Evolutionary conservation across 2,113 vertebrate genomes (phyloP).

Genomic region (Rostratula benghalensis): DNA sequence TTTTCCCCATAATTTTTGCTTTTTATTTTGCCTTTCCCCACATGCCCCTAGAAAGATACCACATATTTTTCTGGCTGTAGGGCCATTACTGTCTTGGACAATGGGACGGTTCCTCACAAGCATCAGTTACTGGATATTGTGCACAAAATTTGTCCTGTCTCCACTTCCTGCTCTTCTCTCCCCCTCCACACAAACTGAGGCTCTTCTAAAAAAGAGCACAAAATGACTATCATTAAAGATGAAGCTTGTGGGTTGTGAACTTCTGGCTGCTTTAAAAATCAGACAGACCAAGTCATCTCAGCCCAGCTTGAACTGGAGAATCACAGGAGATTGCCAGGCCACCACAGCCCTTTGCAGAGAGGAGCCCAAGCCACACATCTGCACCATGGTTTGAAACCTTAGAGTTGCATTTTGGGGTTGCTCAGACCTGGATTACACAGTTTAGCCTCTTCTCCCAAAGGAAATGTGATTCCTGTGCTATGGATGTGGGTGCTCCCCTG

Average conservation of each 20-base stretch:
- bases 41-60: not conserved
- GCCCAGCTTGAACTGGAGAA: not conserved
- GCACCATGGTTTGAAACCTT: not conserved
- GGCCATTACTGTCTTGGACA: not conserved
- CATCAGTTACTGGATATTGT: not conserved
- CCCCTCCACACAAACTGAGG: not conserved
- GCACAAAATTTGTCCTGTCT: not conserved
- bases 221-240: not conserved
- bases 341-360: not conserved
- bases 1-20: not conserved
- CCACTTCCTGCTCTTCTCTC: not conserved
- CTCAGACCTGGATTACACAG: not conserved
- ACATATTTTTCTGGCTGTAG: not conserved
- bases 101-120: not conserved
- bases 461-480: not conserved
- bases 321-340: not conserved
- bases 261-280: not conserved
- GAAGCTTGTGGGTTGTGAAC: not conserved
- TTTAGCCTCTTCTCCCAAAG: not conserved
- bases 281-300: not conserved
- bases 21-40: not conserved
- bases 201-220: not conserved
- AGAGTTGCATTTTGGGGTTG: not conserved
- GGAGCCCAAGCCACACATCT: not conserved
- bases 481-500: too few species aligned